phyloP scores from a whole-genome alignment of 2,888 invertebrate species.

The Cephus rjabovi region DNA sequence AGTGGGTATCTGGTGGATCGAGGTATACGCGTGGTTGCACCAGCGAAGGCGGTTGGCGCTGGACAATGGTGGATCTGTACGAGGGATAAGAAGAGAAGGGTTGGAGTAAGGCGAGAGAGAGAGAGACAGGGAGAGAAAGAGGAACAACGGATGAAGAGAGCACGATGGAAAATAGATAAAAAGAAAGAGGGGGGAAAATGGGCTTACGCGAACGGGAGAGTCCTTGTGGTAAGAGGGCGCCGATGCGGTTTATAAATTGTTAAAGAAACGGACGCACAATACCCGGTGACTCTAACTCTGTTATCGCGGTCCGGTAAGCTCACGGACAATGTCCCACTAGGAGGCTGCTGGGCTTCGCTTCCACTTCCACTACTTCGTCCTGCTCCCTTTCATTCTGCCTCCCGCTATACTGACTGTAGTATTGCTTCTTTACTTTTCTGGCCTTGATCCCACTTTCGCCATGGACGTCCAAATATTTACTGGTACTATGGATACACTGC shows the following conservation, averaged over 20 bases:
- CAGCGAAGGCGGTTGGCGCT: too few relatives aligned
- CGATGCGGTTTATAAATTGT: constrained; percentile 48
- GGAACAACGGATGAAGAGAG: too few relatives aligned
- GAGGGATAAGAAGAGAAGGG: too few relatives aligned
- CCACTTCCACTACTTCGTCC: constrained; percentile 1
- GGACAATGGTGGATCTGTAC: too few relatives aligned
- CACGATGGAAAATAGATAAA: too few relatives aligned
- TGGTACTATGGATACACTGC: too few relatives aligned
- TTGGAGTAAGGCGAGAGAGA: too few relatives aligned
- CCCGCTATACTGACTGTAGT: not conserved
- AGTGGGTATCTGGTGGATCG: too few relatives aligned
- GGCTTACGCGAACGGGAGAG: too few relatives aligned
- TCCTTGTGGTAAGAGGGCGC: constrained; percentile 19
- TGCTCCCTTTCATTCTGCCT: not conserved
- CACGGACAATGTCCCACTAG: constrained; percentile 52
- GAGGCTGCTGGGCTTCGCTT: constrained; percentile 24
- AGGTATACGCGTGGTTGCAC: too few relatives aligned
- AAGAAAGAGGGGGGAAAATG: too few relatives aligned
- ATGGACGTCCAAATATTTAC: constrained; percentile 61
- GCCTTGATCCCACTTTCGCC: constrained; percentile 37
- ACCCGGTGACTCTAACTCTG: constrained; percentile 54
- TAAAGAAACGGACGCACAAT: constrained; percentile 44
- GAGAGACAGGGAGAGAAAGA: too few relatives aligned
- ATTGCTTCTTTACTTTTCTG: constrained; percentile 19
- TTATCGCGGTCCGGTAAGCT: constrained; percentile 62